phyloP scores from a whole-genome alignment of 1,140 invertebrate genomes.

The Meloidogyne hapla region DNA sequence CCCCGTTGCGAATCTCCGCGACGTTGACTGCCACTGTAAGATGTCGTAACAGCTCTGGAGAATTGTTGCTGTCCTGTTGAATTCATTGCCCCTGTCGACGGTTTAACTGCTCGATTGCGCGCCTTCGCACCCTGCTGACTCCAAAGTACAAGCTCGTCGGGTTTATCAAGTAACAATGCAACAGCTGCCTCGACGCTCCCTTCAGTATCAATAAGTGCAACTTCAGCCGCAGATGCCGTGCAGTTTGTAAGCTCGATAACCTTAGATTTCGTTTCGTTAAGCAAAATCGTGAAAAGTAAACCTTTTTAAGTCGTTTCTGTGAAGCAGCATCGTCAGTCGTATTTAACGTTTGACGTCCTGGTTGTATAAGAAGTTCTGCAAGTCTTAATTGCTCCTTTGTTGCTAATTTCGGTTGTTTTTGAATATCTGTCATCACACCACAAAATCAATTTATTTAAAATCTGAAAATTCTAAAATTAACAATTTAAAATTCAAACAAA shows the following conservation, averaged over 20 bases:
- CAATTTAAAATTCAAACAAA: background rate
- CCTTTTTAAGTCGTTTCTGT: constrained; percentile 26
- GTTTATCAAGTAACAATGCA: constrained; percentile 1
- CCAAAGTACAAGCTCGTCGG: constrained; percentile 25
- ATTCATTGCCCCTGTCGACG: background rate
- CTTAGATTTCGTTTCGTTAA: background rate
- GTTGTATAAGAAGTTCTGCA: constrained; percentile 19
- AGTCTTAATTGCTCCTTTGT: constrained; percentile 26
- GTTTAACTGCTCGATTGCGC: background rate
- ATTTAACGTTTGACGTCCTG: constrained; percentile 1
- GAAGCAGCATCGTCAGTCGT: constrained; percentile 21
- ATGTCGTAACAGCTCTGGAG: background rate
- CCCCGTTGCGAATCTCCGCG: background rate
- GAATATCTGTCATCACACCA: constrained; percentile 12
- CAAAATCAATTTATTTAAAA: background rate
- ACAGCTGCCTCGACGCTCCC: constrained; percentile 21
- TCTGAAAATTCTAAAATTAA: background rate
- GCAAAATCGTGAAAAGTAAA: background rate
- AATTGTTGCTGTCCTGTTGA: background rate
- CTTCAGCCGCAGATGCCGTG: constrained; percentile 16
- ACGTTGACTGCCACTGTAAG: background rate
- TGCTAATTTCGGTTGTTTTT: constrained; percentile 23
- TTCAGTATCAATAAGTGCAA: constrained; percentile 24
- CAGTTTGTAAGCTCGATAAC: constrained; percentile 26
- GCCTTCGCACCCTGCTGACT: constrained; percentile 20